phyloP scores from a whole-genome alignment of 2,797 vertebrate genomes.

The Hoplostethus atlanticus region DNA sequence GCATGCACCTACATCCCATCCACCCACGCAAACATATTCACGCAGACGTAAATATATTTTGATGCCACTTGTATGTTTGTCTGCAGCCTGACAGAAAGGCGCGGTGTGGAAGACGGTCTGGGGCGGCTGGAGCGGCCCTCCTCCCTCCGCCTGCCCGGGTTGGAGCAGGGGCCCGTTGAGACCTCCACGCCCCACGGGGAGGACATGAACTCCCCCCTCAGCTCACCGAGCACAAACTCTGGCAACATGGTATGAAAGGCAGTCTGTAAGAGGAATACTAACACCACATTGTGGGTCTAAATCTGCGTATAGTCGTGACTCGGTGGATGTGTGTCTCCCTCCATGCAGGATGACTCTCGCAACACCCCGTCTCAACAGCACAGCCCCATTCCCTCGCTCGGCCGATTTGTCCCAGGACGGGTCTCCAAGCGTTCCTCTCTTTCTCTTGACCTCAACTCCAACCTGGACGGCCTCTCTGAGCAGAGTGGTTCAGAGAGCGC shows the following conservation, averaged over 20 bases:
- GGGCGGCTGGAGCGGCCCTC: constrained; percentile 69
- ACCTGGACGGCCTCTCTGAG: constrained; percentile 87
- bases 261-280: background rate
- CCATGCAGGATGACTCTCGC: constrained; percentile 81
- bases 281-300: background rate
- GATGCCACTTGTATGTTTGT: constrained; percentile 18
- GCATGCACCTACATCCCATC: background rate
- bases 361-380: constrained; percentile 72
- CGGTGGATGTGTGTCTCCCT: background rate
- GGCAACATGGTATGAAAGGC: constrained; percentile 60
- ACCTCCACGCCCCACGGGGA: constrained; percentile 77
- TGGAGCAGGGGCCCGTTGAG: constrained; percentile 71
- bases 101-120: constrained; percentile 66
- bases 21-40: background rate
- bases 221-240: constrained; percentile 56
- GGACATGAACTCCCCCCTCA: constrained; percentile 62
- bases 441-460: constrained; percentile 90
- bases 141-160: constrained; percentile 70
- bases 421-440: constrained; percentile 81
- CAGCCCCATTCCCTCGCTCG: constrained; percentile 77
- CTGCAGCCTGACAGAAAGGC: constrained; percentile 70
- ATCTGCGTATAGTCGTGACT: background rate
- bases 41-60: background rate
- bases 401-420: constrained; percentile 74
- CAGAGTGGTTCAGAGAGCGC: constrained; percentile 89